phyloP scores from a whole-genome alignment of 2,113 vertebrate species.

The Sialia sialis region DNA sequence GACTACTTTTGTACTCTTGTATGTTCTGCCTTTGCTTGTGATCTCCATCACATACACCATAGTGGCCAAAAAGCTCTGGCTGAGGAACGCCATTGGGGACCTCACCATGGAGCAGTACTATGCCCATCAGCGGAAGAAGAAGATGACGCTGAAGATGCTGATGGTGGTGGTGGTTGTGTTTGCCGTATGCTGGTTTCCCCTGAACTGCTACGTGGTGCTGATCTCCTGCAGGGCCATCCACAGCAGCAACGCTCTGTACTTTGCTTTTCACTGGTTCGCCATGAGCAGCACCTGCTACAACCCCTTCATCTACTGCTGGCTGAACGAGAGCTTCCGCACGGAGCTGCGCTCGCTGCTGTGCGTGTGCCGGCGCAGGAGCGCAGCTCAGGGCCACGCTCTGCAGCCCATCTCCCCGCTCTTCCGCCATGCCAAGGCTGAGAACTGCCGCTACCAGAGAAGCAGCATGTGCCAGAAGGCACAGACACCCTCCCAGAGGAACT shows the following conservation, averaged over 20 bases:
- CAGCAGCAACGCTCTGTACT: constrained; percentile 74
- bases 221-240: constrained; percentile 76
- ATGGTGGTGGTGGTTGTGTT: constrained; percentile 77
- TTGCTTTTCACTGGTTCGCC: constrained; percentile 79
- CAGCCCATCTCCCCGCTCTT: constrained; percentile 1
- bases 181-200: constrained; percentile 77
- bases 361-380: neutral
- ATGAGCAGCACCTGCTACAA: constrained; percentile 83
- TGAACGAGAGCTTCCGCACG: constrained; percentile 72
- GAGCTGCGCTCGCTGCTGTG: constrained; percentile 68
- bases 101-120: constrained; percentile 79
- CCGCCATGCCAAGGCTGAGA: neutral
- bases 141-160: constrained; percentile 81
- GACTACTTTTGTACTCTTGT: constrained; percentile 76
- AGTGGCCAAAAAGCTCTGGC: constrained; percentile 81
- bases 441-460: neutral
- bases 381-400: neutral
- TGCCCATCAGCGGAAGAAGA: constrained; percentile 73
- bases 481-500: constrained; percentile 7
- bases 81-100: constrained; percentile 75
- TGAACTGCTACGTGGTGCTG: constrained; percentile 78
- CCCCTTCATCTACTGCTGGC: constrained; percentile 81
- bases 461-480: neutral
- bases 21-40: constrained; percentile 75
- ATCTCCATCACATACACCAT: constrained; percentile 71